Conservation (phyloP, 2,113 vertebrate species). For the Morone chrysops region DNA sequence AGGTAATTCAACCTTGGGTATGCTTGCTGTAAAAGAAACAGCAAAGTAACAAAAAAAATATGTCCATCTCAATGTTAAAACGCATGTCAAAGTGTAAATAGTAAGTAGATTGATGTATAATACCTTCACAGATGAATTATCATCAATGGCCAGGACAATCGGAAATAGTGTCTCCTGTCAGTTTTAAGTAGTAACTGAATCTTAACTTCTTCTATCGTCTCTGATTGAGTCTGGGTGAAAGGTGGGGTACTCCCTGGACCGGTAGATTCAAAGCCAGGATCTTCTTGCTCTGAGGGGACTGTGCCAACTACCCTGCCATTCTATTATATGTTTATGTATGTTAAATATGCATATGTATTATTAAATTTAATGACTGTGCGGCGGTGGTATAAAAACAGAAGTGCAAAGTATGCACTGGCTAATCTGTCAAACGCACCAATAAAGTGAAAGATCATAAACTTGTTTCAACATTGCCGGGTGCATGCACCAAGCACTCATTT, state of each 20-base stretch:
- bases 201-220: background rate
- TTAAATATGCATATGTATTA: background rate
- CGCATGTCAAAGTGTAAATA: background rate
- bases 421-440: constrained; percentile 40
- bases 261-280: background rate
- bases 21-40: background rate
- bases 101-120: background rate
- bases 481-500: constrained; percentile 9
- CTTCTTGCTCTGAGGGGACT: background rate
- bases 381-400: background rate
- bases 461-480: background rate
- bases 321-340: background rate
- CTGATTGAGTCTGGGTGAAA: constrained; percentile 58
- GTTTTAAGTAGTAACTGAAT: background rate
- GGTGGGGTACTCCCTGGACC: background rate
- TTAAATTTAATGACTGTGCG: background rate
- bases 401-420: constrained; percentile 2
- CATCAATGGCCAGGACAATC: background rate
- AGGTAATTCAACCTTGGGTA: background rate
- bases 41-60: too few species aligned
- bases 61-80: too few species aligned
- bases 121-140: background rate
- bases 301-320: background rate
- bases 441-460: constrained; percentile 59
- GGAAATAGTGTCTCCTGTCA: background rate